Percentiles rank a stretch among this genome's conserved stretches.
Evolutionary conservation across 2,888 invertebrate genomes (phyloP).

Genomic region (Argyresthia goedartella): DNA sequence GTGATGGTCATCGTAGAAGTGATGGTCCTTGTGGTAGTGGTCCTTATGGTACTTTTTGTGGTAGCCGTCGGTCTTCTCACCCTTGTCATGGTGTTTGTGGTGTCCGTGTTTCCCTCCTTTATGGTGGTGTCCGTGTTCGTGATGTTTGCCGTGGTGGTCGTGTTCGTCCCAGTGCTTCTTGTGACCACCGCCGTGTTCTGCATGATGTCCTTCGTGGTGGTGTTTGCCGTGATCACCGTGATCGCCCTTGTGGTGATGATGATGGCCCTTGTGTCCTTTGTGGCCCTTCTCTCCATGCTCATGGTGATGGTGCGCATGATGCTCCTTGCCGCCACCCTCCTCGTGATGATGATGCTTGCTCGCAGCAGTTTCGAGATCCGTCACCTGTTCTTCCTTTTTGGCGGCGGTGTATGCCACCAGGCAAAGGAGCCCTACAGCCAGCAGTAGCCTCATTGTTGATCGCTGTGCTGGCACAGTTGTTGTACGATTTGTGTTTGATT

Average conservation of each 20-base stretch:
- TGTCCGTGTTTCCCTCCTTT: slow-evolving; percentile 10
- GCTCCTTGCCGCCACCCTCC: slow-evolving; percentile 8
- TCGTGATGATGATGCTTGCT: slow-evolving; percentile 6
- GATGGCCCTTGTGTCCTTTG: slow-evolving; percentile 9
- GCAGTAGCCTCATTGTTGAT: slow-evolving; percentile 50
- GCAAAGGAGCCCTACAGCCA: slow-evolving; percentile 47
- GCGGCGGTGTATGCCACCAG: slow-evolving; percentile 29
- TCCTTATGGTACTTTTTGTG: slow-evolving; percentile 11
- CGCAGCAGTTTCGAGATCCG: slow-evolving; percentile 3
- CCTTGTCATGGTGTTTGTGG: slow-evolving; percentile 9
- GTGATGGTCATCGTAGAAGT: slow-evolving; percentile 11
- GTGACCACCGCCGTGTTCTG: slow-evolving; percentile 9
- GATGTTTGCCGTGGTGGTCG: slow-evolving; percentile 10
- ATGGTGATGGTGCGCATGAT: slow-evolving; percentile 9
- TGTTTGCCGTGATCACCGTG: slow-evolving; percentile 10
- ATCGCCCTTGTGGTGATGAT: slow-evolving; percentile 10
- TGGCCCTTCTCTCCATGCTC: slow-evolving; percentile 9
- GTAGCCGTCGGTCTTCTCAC: slow-evolving; percentile 8
- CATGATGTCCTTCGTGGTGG: slow-evolving; percentile 9
- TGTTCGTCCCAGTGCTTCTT: slow-evolving; percentile 10
- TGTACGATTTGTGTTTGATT: slow-evolving; percentile 28
- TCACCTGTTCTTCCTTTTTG: slow-evolving; percentile 2
- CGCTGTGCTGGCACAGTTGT: slow-evolving; percentile 15
- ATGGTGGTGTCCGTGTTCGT: slow-evolving; percentile 10
- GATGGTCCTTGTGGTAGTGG: slow-evolving; percentile 9